phyloP scores from a whole-genome alignment of 2,797 vertebrate genomes.

The Lepidocolaptes lacrymiger region DNA sequence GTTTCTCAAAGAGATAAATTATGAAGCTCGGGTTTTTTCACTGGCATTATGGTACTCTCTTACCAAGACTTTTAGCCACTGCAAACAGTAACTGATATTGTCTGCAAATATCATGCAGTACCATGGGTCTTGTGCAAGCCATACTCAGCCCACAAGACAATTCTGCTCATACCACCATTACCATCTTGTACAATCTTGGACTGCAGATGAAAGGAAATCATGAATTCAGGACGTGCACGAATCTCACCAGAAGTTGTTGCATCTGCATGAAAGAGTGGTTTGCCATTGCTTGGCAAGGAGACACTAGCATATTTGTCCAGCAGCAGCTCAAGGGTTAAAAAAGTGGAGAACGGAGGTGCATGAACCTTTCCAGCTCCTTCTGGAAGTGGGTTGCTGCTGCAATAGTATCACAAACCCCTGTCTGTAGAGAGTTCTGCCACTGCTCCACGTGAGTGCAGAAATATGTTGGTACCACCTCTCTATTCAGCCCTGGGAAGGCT shows the following conservation, averaged over 20 bases:
- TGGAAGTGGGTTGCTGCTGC: background rate
- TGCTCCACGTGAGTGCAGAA: background rate
- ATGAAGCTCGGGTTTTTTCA: background rate
- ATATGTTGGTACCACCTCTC: background rate
- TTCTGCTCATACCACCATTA: background rate
- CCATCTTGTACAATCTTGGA: background rate
- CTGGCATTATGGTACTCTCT: background rate
- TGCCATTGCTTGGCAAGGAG: background rate
- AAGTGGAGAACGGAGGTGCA: background rate
- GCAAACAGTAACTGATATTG: background rate
- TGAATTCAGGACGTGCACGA: background rate
- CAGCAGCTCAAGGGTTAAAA: background rate
- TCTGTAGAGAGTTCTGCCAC: background rate
- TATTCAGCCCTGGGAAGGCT: background rate
- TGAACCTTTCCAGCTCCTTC: background rate
- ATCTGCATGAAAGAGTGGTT: background rate
- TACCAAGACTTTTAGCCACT: background rate
- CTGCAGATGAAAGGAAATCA: slow-evolving; percentile 3
- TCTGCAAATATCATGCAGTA: background rate
- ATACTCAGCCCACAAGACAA: slow-evolving; percentile 11
- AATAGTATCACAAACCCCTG: background rate
- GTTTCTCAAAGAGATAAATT: background rate
- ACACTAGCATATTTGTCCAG: background rate
- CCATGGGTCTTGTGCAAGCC: background rate
- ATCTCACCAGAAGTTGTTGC: background rate